Conservation (phyloP, 2,888 invertebrate genomes). For the Melolontha melolontha region DNA sequence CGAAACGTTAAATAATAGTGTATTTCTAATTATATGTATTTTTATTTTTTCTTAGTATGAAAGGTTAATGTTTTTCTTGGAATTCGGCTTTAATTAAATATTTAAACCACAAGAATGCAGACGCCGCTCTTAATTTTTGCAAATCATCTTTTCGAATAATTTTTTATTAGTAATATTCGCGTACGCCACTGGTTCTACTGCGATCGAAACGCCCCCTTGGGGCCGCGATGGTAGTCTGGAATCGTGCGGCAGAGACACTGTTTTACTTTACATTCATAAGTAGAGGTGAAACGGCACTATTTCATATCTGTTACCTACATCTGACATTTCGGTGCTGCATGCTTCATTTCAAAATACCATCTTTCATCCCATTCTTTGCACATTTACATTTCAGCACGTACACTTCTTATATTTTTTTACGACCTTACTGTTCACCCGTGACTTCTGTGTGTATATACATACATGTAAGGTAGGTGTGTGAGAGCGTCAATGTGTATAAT, state of each 20-base stretch:
- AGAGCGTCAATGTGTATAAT: conserved; percentile 36
- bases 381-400: conserved; percentile 62
- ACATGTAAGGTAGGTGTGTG: conserved; percentile 25
- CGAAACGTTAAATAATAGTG: too few relatives aligned
- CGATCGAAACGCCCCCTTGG: conserved; percentile 36
- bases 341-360: conserved; percentile 64
- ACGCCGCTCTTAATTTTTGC: too few relatives aligned
- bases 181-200: conserved; percentile 12
- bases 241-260: conserved; percentile 51
- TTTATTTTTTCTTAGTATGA: too few relatives aligned
- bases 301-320: conserved; percentile 63
- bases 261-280: conserved; percentile 64
- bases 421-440: conserved; percentile 43
- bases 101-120: too few relatives aligned
- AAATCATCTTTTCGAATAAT: too few relatives aligned
- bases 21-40: too few relatives aligned
- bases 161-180: not conserved
- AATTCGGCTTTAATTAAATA: too few relatives aligned
- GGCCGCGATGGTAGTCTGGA: conserved; percentile 32
- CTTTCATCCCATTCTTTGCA: conserved; percentile 64
- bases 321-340: conserved; percentile 62
- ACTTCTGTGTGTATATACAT: conserved; percentile 45
- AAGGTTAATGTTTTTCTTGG: too few relatives aligned
- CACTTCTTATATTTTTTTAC: conserved; percentile 52
- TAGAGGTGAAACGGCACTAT: conserved; percentile 59